Base-by-base conservation (phyloP, 2,113 vertebrate genomes). In the Phalacrocorax pelagicus region DNA sequence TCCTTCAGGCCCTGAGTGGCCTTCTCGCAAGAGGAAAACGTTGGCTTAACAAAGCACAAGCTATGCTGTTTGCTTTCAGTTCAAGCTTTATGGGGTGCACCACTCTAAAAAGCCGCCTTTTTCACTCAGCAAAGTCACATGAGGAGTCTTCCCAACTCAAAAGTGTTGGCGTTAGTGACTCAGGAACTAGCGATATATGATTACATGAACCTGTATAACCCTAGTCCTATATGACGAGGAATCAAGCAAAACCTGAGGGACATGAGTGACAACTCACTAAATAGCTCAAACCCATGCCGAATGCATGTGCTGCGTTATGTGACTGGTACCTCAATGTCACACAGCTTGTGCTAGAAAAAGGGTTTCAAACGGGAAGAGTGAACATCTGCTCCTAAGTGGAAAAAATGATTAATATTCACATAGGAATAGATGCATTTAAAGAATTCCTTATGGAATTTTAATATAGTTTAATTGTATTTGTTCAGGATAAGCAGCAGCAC, bases 381-480 rank as follows among this genome's bases (percentile, higher is more conserved):
- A 98, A 96, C 92, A 97, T 93, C 93, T 98, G 96, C 72, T 95
- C 77, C 61, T 90, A 72, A 20, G 88, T 91, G 77, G 92, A 92
- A 59, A 73, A 92, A 88, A 79, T 47, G 10, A 94, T 87, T 95
- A 96, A 97, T 92, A 97, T 85, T 95, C 94, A 95, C 57, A 88
- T 59, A 96, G 93, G 88, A 97, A 94, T 97, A 93, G 75, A 92
- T 82, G 80, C 27, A 92, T 88, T 97, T 97, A 96, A 97, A 94
- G 82, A 95, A 96, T 92, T 97, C 91, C 94, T 87, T 85, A 92
- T 83, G 55, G 94, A 98, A 96, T 96, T 93, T 92, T 96, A 97
- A 86, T 93, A 83, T 30, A 84, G 55, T 91, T 96, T 96, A 97
- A 97, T 95, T 96, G 91, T 94, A 96, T 96, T 97, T 96, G 75